Percentiles rank a stretch among this genome's conserved stretches.
phyloP scores from a whole-genome alignment of 2,113 vertebrate species.

The Phalacrocorax pelagicus region DNA sequence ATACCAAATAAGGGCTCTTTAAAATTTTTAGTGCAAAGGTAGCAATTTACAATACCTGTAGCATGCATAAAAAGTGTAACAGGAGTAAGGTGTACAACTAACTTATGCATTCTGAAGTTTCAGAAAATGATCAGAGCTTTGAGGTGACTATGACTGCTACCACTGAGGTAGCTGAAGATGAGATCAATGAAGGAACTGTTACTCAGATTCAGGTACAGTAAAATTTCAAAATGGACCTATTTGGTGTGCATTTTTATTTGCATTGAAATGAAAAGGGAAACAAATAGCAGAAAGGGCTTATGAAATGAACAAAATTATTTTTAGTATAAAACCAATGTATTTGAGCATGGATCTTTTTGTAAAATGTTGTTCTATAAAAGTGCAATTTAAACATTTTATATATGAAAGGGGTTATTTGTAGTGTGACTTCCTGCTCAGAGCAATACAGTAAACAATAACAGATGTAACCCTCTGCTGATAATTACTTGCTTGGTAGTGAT shows the following conservation, averaged over 20 bases:
- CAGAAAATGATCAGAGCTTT: slow-evolving; percentile 91
- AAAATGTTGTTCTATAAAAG: neutral
- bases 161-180: slow-evolving; percentile 86
- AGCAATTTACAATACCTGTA: neutral
- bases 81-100: neutral
- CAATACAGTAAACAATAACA: neutral
- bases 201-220: slow-evolving; percentile 89
- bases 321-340: neutral
- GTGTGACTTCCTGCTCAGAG: neutral
- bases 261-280: neutral
- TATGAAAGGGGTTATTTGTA: neutral
- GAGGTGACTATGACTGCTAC: slow-evolving; percentile 97
- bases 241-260: neutral
- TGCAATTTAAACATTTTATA: neutral
- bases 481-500: neutral
- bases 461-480: neutral
- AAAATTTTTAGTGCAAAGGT: neutral
- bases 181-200: slow-evolving; percentile 85
- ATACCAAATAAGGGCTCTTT: neutral
- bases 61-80: neutral
- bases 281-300: neutral
- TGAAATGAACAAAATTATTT: neutral
- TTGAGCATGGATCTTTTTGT: neutral
- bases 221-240: neutral
- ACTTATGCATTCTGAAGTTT: slow-evolving; percentile 76